Evolutionary conservation across 2,113 vertebrate species (phyloP).

Genomic region (Calcarius ornatus): DNA sequence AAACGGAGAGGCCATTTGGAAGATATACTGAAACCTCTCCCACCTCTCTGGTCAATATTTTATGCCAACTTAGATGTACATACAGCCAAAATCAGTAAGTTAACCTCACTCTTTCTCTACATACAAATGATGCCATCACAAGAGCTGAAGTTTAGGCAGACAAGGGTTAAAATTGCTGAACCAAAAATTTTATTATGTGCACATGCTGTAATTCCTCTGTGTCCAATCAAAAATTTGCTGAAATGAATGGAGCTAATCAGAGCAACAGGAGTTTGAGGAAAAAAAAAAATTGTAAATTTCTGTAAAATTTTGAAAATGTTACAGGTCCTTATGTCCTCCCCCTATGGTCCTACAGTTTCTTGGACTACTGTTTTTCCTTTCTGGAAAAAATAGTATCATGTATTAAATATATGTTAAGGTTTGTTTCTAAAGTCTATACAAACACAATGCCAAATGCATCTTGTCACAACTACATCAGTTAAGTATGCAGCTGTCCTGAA

Average conservation of each 20-base stretch:
- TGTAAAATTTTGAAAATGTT: not conserved
- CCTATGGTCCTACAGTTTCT: not conserved
- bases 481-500: not conserved
- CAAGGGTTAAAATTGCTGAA: not conserved
- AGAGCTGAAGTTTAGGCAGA: not conserved
- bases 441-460: not conserved
- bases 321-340: not conserved
- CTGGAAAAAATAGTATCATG: not conserved
- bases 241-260: conserved; percentile 32
- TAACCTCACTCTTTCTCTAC: not conserved
- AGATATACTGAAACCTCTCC: not conserved
- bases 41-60: not conserved
- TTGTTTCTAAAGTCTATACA: not conserved
- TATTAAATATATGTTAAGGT: not conserved
- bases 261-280: not conserved
- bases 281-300: not conserved
- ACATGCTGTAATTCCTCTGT: conserved; percentile 7
- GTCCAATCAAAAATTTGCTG: conserved; percentile 9
- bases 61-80: not conserved
- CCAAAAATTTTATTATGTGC: conserved; percentile 11
- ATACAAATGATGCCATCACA: not conserved
- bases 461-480: not conserved
- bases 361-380: not conserved
- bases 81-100: not conserved
- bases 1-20: not conserved